Evolutionary conservation across 2,888 invertebrate genomes (phyloP), one percentile per base, ranked within the genome.

Genomic region (Homarus gammarus): DNA sequence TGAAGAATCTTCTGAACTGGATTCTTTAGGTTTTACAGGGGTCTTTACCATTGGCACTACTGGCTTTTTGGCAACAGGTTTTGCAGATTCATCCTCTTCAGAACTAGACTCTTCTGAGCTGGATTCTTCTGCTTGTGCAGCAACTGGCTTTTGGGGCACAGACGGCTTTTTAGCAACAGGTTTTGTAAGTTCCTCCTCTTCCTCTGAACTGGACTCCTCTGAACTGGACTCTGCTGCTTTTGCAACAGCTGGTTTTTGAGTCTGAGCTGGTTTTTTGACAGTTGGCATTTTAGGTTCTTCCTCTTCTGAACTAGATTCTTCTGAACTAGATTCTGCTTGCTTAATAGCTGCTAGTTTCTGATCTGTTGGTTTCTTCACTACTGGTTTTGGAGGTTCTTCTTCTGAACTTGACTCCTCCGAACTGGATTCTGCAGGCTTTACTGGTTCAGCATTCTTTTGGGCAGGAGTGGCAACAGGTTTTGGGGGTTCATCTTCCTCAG

Each of bases 401-500:
- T 77, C 77, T 27, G 89, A 89, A 68, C 82, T 82, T 31, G 78
- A 78, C 27, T 87, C 77, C 51, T 86, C 79, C 12, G 86, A 78
- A 40, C 78, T 79, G 18, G 86, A 78, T 31, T 33, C 68, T n/a
- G 36, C 61, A 40, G 77, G 33, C 22, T 84, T 77, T 27, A 36
- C 73, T 0, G 82, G 38, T 12, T 51, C 31, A 56, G 73, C 31
- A n/a, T 61, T 22, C 40, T 83, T 88, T 64, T 85, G 75, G 22
- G 72, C 73, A 12, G 40, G 38, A 68, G 15, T 15, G 6, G 73
- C 73, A 40, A 38, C 40, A 10, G 73, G 38, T 18, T 72, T n/a
- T 31, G 84, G 38, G n/a, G 72, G 49, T 40, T 90, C 77, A 22
- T 84, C 90, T 8, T 90, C 90, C 33, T 84, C 84, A 27, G 90